phyloP scores from a whole-genome alignment of 1,140 invertebrate species.

The Hermatobates lingyangjiaoensis region DNA sequence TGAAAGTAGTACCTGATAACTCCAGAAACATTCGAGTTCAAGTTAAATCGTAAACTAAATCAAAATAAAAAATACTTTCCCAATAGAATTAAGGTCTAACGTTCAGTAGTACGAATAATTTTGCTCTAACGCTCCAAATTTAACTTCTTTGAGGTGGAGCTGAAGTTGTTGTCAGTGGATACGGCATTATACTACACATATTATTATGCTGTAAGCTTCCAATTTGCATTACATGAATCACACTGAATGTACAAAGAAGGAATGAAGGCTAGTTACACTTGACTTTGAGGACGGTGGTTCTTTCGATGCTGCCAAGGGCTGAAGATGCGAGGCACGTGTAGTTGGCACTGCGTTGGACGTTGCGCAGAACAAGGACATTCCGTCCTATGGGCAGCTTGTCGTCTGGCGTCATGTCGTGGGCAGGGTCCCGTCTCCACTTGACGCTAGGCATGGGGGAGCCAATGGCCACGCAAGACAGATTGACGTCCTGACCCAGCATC shows the following conservation, averaged over 20 bases:
- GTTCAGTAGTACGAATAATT: too few relatives aligned
- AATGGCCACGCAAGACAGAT: conserved; percentile 87
- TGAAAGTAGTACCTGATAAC: too few relatives aligned
- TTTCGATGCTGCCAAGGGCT: conserved; percentile 77
- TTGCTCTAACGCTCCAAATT: too few relatives aligned
- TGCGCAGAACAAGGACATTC: conserved; percentile 66
- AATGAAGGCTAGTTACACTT: conserved; percentile 53
- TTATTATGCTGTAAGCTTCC: too few relatives aligned
- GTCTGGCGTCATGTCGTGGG: conserved; percentile 62
- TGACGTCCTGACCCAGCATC: conserved; percentile 71
- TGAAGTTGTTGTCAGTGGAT: too few relatives aligned
- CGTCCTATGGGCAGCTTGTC: conserved; percentile 65
- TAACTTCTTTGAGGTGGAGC: too few relatives aligned
- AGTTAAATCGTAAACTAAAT: too few relatives aligned
- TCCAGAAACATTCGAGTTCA: too few relatives aligned
- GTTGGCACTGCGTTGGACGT: conserved; percentile 82
- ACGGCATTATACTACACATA: too few relatives aligned
- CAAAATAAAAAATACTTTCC: too few relatives aligned
- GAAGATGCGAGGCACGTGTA: conserved; percentile 94
- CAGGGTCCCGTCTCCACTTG: conserved; percentile 77
- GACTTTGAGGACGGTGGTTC: conserved; percentile 73
- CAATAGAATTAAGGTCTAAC: too few relatives aligned
- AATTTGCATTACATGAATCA: background rate
- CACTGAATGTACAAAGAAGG: background rate
- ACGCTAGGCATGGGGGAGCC: conserved; percentile 95